Conservation (phyloP, 2,113 vertebrate species). For the Erythrocebus patas region DNA sequence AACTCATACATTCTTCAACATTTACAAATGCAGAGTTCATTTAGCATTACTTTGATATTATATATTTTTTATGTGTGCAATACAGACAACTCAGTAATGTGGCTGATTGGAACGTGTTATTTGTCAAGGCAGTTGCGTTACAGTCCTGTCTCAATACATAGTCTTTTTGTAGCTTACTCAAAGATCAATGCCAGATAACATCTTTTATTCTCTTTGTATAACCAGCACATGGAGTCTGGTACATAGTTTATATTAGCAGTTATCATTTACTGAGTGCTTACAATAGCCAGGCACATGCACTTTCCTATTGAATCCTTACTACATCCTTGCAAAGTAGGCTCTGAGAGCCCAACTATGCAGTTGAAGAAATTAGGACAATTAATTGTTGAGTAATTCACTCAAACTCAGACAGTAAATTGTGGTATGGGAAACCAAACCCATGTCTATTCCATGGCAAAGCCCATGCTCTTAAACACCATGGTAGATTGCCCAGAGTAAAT, state of each 20-base stretch:
- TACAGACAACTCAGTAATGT: neutral
- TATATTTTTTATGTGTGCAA: neutral
- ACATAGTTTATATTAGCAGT: conserved; percentile 3
- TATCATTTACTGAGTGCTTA: neutral
- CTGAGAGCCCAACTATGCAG: neutral
- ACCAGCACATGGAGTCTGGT: neutral
- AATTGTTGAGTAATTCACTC: neutral
- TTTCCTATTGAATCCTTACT: neutral
- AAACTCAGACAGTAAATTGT: neutral
- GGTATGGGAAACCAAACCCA: neutral
- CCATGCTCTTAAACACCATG: neutral
- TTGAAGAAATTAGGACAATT: neutral
- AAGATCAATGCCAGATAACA: neutral
- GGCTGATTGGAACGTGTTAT: neutral
- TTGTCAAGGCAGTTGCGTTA: neutral
- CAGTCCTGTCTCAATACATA: neutral
- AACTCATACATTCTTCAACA: neutral
- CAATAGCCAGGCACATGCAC: neutral
- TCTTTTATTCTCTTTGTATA: neutral
- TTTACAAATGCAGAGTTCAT: neutral
- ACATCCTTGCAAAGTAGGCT: neutral
- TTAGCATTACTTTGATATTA: neutral
- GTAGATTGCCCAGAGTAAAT: conserved; percentile 9
- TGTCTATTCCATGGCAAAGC: neutral
- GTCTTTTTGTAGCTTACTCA: neutral